Percentiles rank a stretch among this genome's conserved stretches.
phyloP scores from a whole-genome alignment of 2,888 invertebrate genomes.

The Plusia festucae region DNA sequence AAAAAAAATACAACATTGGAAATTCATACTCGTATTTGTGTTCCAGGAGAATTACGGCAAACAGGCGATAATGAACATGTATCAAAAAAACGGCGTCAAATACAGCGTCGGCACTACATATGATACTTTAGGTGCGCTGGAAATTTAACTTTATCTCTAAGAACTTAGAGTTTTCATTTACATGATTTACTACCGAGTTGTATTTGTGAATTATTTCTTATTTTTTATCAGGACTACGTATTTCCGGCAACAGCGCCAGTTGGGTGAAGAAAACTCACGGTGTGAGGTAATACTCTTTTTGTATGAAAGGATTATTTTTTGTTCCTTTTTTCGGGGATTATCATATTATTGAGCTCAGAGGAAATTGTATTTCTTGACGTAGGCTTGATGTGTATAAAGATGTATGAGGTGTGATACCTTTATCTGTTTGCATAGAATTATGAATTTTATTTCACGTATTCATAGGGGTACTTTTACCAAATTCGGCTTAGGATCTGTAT shows the following conservation, averaged over 20 bases:
- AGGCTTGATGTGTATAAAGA: background rate
- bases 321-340: slow-evolving; percentile 7
- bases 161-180: background rate
- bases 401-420: background rate
- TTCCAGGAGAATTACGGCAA: slow-evolving; percentile 82
- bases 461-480: background rate
- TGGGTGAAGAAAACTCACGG: slow-evolving; percentile 76
- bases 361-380: background rate
- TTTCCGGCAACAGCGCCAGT: slow-evolving; percentile 79
- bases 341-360: background rate
- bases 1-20: slow-evolving; percentile 15
- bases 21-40: slow-evolving; percentile 39
- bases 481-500: background rate
- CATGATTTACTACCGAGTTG: background rate
- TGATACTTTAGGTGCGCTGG: slow-evolving; percentile 70
- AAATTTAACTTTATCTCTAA: background rate
- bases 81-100: slow-evolving; percentile 64
- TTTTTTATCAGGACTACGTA: slow-evolving; percentile 66
- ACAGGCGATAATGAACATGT: slow-evolving; percentile 78
- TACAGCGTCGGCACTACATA: slow-evolving; percentile 76
- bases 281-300: slow-evolving; percentile 68
- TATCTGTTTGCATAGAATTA: background rate
- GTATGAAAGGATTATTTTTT: slow-evolving; percentile 10
- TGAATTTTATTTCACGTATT: background rate
- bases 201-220: slow-evolving; percentile 28